Evolutionary conservation across 2,113 vertebrate genomes (phyloP).

Genomic region (Pluvianellus socialis): DNA sequence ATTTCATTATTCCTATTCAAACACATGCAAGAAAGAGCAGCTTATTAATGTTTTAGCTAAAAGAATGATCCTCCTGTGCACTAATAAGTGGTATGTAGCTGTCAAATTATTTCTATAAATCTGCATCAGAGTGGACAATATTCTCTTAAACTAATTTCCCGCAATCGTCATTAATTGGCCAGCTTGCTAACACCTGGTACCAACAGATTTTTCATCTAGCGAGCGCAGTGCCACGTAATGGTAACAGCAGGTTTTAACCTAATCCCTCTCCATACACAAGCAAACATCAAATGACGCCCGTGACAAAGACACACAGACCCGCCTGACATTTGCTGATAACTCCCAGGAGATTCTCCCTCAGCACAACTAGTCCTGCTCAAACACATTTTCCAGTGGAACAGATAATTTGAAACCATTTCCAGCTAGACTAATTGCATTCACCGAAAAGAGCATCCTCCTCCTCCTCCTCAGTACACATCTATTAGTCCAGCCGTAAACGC

Average conservation of each 20-base stretch:
- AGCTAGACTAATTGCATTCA: background rate
- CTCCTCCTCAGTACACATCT: background rate
- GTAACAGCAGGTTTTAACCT: background rate
- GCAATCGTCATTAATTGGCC: background rate
- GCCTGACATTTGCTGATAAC: conserved; percentile 30
- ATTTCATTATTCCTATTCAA: background rate
- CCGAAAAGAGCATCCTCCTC: conserved; percentile 1
- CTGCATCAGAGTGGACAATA: background rate
- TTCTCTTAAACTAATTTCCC: background rate
- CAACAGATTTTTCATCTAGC: background rate
- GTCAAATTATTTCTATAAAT: conserved; percentile 9
- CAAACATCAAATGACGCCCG: background rate
- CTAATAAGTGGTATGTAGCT: background rate
- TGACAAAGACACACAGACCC: conserved; percentile 6
- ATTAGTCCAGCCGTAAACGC: background rate
- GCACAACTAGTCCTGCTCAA: background rate
- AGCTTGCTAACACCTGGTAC: conserved; percentile 4
- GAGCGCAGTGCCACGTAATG: background rate
- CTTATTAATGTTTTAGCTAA: background rate
- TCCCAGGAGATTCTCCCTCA: background rate
- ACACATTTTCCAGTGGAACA: conserved; percentile 29
- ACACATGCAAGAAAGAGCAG: background rate
- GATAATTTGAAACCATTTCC: conserved; percentile 30
- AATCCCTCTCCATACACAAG: background rate
- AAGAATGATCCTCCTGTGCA: background rate